Percentiles rank a stretch among this genome's conserved stretches.
Evolutionary conservation across 1,140 invertebrate species (phyloP).

Genomic region (Listronotus oregonensis): DNA sequence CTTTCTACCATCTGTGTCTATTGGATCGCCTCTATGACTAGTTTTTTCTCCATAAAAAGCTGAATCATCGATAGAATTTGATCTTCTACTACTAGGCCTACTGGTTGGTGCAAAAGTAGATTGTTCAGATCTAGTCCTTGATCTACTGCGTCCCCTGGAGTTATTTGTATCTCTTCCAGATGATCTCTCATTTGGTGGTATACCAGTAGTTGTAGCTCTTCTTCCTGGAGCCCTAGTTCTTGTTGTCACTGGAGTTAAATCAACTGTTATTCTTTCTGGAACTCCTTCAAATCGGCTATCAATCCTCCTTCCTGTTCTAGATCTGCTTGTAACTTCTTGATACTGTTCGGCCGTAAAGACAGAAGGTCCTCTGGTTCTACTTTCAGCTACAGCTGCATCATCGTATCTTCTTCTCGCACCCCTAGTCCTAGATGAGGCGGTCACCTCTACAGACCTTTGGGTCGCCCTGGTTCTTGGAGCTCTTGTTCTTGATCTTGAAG

Average conservation of each 20-base stretch:
- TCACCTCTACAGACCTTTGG: conserved; percentile 3
- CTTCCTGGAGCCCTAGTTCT: conserved; percentile 12
- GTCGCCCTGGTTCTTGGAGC: neutral
- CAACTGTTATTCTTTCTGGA: conserved; percentile 36
- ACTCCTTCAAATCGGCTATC: conserved; percentile 22
- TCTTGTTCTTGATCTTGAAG: conserved; percentile 38
- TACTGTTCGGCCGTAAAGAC: conserved; percentile 38
- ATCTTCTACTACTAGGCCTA: conserved; percentile 18
- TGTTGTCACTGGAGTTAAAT: conserved; percentile 24
- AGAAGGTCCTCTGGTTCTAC: conserved; percentile 34
- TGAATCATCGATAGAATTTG: neutral
- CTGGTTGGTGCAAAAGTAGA: neutral
- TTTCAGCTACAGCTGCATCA: conserved; percentile 15
- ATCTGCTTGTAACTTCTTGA: conserved; percentile 25
- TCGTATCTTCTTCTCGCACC: conserved; percentile 32
- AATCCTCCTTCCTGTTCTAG: conserved; percentile 46
- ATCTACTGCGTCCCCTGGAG: conserved; percentile 10
- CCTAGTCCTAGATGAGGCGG: conserved; percentile 29
- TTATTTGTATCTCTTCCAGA: neutral
- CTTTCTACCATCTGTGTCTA: neutral
- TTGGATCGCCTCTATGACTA: too few relatives aligned
- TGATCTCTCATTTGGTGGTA: conserved; percentile 5
- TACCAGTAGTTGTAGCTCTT: conserved; percentile 22
- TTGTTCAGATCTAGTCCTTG: neutral
- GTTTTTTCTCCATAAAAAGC: too few relatives aligned